phyloP scores from a whole-genome alignment of 1,140 invertebrate genomes.

The Spodoptera frugiperda region DNA sequence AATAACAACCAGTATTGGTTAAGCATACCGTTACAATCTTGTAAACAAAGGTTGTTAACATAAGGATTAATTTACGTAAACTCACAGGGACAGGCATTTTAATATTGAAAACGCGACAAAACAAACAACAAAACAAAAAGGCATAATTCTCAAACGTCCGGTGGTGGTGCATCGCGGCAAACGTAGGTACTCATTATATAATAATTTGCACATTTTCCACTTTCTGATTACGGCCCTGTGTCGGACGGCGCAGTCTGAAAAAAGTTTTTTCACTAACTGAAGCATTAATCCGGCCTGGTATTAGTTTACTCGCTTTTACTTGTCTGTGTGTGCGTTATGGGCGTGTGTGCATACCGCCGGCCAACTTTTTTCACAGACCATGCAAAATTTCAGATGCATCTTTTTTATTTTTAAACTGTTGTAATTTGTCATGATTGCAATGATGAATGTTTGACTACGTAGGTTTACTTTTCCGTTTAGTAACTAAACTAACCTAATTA shows the following conservation, averaged over 20 bases:
- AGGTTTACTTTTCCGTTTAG: no score
- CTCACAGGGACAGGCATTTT: not conserved
- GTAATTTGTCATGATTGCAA: not conserved
- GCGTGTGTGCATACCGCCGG: conserved; percentile 75
- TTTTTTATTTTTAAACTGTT: not conserved
- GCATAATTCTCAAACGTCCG: not conserved
- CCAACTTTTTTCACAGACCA: conserved; percentile 81
- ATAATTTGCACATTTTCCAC: conserved; percentile 36
- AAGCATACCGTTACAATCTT: not conserved
- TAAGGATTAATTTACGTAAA: not conserved
- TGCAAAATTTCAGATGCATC: conserved; percentile 70
- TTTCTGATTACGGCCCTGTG: conserved; percentile 73
- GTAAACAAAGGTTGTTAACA: no score
- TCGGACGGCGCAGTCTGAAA: conserved; percentile 84
- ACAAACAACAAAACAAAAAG: not conserved
- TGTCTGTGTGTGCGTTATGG: conserved; percentile 64
- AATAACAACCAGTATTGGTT: not conserved
- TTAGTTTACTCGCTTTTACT: conserved; percentile 85
- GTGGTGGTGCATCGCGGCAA: not conserved
- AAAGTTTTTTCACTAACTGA: conserved; percentile 86
- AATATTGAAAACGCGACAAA: not conserved
- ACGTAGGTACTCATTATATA: conserved; percentile 15
- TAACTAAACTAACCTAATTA: no score
- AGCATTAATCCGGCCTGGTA: conserved; percentile 86
- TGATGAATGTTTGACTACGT: not conserved